phyloP scores from a whole-genome alignment of 2,888 invertebrate genomes.

The Tanaodytes sp. region DNA sequence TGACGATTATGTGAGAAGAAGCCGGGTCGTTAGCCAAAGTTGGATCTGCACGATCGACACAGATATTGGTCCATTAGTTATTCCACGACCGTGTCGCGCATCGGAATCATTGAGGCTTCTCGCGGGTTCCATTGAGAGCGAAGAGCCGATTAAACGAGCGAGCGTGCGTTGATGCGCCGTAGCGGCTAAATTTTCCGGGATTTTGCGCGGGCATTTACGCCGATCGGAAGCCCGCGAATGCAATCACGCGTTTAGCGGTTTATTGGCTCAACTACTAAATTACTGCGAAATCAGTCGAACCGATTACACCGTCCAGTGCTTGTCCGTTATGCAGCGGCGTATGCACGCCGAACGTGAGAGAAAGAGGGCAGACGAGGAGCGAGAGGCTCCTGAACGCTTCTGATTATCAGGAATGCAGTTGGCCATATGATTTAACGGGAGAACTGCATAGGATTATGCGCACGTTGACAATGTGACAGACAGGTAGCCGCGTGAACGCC shows the following conservation, averaged over 20 bases:
- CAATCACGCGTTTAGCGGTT: slow-evolving; percentile 61
- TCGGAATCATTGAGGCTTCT: slow-evolving; percentile 21
- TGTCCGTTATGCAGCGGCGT: slow-evolving; percentile 57
- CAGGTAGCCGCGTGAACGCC: slow-evolving; percentile 55
- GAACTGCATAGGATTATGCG: slow-evolving; percentile 63
- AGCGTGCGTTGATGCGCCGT: slow-evolving; percentile 1
- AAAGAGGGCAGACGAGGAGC: too few species aligned
- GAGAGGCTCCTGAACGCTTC: too few species aligned
- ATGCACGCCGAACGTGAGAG: too few species aligned
- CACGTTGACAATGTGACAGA: slow-evolving; percentile 68
- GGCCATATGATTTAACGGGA: slow-evolving; percentile 63
- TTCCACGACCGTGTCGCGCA: slow-evolving; percentile 2
- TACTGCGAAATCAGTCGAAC: slow-evolving; percentile 59
- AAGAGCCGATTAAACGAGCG: not conserved
- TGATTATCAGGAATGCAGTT: slow-evolving; percentile 65
- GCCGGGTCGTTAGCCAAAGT: slow-evolving; percentile 7
- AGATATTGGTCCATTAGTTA: slow-evolving; percentile 5
- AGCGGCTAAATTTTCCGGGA: slow-evolving; percentile 26
- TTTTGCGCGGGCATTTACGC: slow-evolving; percentile 32
- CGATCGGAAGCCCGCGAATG: slow-evolving; percentile 54
- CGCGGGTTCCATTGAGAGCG: slow-evolving; percentile 3
- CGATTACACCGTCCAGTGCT: slow-evolving; percentile 62
- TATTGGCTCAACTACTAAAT: slow-evolving; percentile 61
- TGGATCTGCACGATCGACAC: slow-evolving; percentile 3
- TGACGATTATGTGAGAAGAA: too few species aligned